Base-by-base conservation (phyloP, 2,113 vertebrate genomes). In the Pseudopodoces humilis region DNA sequence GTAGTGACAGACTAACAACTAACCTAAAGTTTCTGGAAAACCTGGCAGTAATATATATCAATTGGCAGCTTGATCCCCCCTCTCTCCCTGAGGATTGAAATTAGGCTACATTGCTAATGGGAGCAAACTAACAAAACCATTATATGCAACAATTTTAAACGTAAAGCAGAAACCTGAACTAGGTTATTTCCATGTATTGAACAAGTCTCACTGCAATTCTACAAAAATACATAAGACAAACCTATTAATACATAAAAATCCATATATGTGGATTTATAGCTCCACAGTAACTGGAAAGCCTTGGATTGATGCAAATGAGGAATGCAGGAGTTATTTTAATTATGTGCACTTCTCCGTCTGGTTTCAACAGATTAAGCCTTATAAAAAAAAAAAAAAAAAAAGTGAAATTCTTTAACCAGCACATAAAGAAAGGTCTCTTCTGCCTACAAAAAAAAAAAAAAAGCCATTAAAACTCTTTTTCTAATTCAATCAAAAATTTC, bases 261-360 rank as follows among this genome's bases (percentile, higher is more conserved):
- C 63, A 65, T 11, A 28, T 72, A 37, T 46, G 6, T 41, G 33
- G 72, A 96, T 94, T 95, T 95, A 94, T 10, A 92, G 65, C 62
- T 77, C 78, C 81, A 90, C 47, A 88, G 82, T 67, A 95, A 95
- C 88, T 55, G 33, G 27, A 95, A 92, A 94, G 49, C 39, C 89
- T 91, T 94, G 64, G 52, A 95, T 21, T 97, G 76, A 97, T 95
- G 92, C 64, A 83, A 71, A 94, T 65, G 84, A 94, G 59, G 44
- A 97, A 96, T 22, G 56, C 44, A 95, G 86, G 74, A 95, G 89
- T 92, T 97, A 95, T 86, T 97, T 76, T 95, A 97, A 97, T 97
- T 96, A 97, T 28, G 56, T 76, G 65, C 47, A 81, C 64, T 95
- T 97, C 68, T 55, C 79, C 18, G 78, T 47, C 83, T 95, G 87